Evolutionary conservation across 2,797 vertebrate species (phyloP), one percentile per base, ranked within the genome.

Genomic region (Anabas testudineus): DNA sequence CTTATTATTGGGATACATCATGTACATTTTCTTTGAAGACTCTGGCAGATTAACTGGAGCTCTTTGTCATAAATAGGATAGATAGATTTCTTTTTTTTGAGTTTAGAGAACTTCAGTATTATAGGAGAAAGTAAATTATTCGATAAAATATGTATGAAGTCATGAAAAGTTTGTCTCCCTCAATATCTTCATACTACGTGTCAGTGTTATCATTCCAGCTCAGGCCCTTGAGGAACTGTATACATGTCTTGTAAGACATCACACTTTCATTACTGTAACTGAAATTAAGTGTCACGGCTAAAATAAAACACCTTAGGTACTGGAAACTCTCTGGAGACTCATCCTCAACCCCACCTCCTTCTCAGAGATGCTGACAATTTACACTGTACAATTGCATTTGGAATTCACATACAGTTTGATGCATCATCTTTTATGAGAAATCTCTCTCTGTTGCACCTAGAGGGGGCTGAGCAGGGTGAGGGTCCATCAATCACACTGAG

Each of bases 401-500:
- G 83, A 89, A 84, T 87, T 89, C 85, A 58, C 70, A 75, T 71
- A 80, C 78, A 69, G 76, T 87, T 89, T 82, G 78, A 85, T 81
- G 86, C 80, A 81, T 88, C 80, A 83, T 89, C 64, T 84, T 87
- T 90, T 87, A 91, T 89, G 85, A 90, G 86, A 77, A 87, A 82
- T 69, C 74, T 84, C 81, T 85, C 86, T 80, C 71, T 5, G 41
- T 67, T 46, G 75, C 68, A 75, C 81, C 84, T 74, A 59, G 73
- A 82, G 88, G 84, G 63, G 62, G 70, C 48, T 36, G 83, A 74
- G 76, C 64, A 7, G 77, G 61, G 64, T 48, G 21, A 46, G 39
- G 71, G 69, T 62, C 79, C 88, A 92, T 92, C 92, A 90, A 87
- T 94, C 93, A 91, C 82, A 77, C 55, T 76, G 88, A 93, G 88